These are phyloP conservation scores for Podarcis lilfordi DNA, from an alignment of 2,797 vertebrate species.

Conservation along the genomic window DNA sequence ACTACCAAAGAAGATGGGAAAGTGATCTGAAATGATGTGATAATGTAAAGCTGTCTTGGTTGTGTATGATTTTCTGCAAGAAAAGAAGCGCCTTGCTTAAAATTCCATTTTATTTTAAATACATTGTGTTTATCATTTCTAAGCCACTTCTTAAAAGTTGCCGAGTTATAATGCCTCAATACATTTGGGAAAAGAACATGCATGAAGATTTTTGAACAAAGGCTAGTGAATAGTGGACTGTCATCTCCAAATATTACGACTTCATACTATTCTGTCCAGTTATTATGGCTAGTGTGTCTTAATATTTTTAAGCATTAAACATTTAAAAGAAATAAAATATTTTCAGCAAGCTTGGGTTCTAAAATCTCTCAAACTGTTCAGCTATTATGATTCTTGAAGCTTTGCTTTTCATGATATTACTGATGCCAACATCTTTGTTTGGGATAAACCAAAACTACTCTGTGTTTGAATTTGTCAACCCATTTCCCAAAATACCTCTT, in stretches of 20 bases:
- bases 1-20: background rate
- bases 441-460: background rate
- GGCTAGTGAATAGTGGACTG: background rate
- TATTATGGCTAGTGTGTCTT: background rate
- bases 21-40: background rate
- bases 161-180: background rate
- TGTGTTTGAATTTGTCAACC: background rate
- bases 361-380: background rate
- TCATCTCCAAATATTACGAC: background rate
- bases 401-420: background rate
- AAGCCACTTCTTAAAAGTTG: background rate
- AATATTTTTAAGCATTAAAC: background rate
- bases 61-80: background rate
- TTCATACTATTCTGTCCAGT: background rate
- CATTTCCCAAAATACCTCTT: background rate
- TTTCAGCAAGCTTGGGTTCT: background rate
- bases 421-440: background rate
- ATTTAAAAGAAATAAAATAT: background rate
- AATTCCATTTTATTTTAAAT: background rate
- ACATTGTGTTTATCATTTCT: background rate
- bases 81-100: background rate
- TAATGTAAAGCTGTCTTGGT: background rate
- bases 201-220: background rate
- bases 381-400: background rate
- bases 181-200: background rate